Evolutionary conservation across 2,888 invertebrate species (phyloP).

Genomic region (Trilocha varians): DNA sequence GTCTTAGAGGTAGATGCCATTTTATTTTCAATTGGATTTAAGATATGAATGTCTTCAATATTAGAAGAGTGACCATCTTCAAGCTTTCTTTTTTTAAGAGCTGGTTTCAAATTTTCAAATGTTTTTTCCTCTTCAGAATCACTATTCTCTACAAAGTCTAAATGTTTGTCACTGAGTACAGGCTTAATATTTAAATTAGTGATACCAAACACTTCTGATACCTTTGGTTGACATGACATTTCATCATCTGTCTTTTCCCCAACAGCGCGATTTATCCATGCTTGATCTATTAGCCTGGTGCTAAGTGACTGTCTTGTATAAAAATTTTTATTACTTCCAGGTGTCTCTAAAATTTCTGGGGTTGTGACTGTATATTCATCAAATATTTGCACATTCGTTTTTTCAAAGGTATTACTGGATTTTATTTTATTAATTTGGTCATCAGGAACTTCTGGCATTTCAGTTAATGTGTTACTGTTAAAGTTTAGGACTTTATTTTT

Average conservation of each 20-base stretch:
- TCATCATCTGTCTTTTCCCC: constrained; percentile 38
- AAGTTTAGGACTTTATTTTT: not conserved
- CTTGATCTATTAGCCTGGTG: constrained; percentile 47
- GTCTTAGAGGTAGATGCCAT: not conserved
- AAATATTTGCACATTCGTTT: too few relatives aligned
- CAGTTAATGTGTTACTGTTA: constrained; percentile 3
- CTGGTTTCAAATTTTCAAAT: constrained; percentile 64
- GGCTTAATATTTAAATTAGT: constrained; percentile 31
- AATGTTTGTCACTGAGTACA: constrained; percentile 8
- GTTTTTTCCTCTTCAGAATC: constrained; percentile 74
- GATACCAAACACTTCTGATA: constrained; percentile 44
- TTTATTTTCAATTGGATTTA: constrained; percentile 10
- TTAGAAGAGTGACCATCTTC: constrained; percentile 8
- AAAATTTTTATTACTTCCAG: not conserved
- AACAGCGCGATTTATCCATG: constrained; percentile 61
- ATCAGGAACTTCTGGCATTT: too few relatives aligned
- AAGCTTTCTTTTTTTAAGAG: constrained; percentile 69
- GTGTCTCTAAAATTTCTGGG: not conserved
- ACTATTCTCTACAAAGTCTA: constrained; percentile 82
- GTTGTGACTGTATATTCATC: too few relatives aligned
- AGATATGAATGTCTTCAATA: constrained; percentile 5
- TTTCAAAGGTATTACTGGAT: too few relatives aligned
- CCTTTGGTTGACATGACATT: constrained; percentile 6
- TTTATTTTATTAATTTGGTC: too few relatives aligned
- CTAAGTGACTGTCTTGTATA: constrained; percentile 12